Conservation (phyloP, 2,113 vertebrate genomes). For the Neogobius melanostomus region DNA sequence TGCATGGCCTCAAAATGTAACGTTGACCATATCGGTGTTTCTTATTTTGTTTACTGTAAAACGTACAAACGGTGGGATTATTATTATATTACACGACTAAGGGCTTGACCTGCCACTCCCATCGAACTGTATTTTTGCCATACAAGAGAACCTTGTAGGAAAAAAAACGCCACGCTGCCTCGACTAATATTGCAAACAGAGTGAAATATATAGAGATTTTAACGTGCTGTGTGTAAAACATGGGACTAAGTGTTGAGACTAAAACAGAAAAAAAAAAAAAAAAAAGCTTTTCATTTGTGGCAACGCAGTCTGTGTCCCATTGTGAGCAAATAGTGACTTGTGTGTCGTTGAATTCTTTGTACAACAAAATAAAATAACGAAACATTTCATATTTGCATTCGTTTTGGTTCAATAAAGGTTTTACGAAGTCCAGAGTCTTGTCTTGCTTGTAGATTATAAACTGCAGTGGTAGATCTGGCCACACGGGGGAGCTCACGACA, state of each 20-base stretch:
- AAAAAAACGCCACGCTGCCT: slow-evolving; percentile 57
- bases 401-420: slow-evolving; percentile 59
- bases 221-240: slow-evolving; percentile 32
- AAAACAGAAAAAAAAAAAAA: slow-evolving; percentile 23
- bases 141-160: slow-evolving; percentile 40
- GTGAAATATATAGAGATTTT: slow-evolving; percentile 32
- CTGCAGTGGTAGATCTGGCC: slow-evolving; percentile 5
- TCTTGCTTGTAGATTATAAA: neutral
- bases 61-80: slow-evolving; percentile 9
- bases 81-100: slow-evolving; percentile 27
- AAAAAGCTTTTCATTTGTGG: slow-evolving; percentile 44
- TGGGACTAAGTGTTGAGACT: slow-evolving; percentile 39
- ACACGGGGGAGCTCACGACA: slow-evolving; percentile 36
- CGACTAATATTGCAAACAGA: slow-evolving; percentile 51
- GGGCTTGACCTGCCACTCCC: slow-evolving; percentile 47
- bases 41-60: slow-evolving; percentile 9
- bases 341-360: slow-evolving; percentile 55
- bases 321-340: slow-evolving; percentile 42
- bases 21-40: neutral
- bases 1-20: slow-evolving; percentile 29
- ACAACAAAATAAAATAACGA: slow-evolving; percentile 29
- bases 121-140: slow-evolving; percentile 27
- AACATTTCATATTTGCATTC: slow-evolving; percentile 55
- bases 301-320: slow-evolving; percentile 32
- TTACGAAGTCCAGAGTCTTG: slow-evolving; percentile 20